phyloP scores from a whole-genome alignment of 2,113 vertebrate genomes.

The Camelus dromedarius region DNA sequence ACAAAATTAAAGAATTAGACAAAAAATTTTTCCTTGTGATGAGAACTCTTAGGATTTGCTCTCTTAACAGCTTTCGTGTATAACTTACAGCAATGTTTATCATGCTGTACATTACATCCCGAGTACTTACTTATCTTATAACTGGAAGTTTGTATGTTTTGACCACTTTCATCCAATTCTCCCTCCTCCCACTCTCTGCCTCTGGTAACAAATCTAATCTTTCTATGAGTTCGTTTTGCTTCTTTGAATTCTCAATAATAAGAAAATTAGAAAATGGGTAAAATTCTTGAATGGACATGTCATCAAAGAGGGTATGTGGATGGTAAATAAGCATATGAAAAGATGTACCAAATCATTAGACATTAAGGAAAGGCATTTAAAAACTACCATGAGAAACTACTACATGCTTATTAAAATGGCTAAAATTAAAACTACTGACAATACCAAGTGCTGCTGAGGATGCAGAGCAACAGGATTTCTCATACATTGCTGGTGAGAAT shows the following conservation, averaged over 20 bases:
- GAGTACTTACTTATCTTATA: too few species aligned
- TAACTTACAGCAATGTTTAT: too few species aligned
- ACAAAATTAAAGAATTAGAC: too few species aligned
- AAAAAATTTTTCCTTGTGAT: too few species aligned
- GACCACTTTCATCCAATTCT: too few species aligned
- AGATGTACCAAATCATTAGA: background rate
- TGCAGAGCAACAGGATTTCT: background rate
- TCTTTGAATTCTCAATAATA: constrained; percentile 41
- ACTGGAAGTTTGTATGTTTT: too few species aligned
- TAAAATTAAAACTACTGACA: background rate
- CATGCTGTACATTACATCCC: too few species aligned
- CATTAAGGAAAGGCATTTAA: background rate
- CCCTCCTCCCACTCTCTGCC: too few species aligned
- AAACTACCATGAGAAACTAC: background rate
- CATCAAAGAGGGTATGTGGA: background rate
- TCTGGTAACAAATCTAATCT: too few species aligned
- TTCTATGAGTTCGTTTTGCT: background rate
- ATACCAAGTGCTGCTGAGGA: background rate
- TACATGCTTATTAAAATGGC: background rate
- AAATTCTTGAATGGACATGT: background rate
- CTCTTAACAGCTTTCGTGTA: too few species aligned
- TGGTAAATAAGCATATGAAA: background rate
- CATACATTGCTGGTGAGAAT: background rate
- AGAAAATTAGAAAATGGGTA: background rate
- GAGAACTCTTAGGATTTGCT: too few species aligned